phyloP scores from a whole-genome alignment of 2,888 invertebrate species.

The Platycheirus rosarum region DNA sequence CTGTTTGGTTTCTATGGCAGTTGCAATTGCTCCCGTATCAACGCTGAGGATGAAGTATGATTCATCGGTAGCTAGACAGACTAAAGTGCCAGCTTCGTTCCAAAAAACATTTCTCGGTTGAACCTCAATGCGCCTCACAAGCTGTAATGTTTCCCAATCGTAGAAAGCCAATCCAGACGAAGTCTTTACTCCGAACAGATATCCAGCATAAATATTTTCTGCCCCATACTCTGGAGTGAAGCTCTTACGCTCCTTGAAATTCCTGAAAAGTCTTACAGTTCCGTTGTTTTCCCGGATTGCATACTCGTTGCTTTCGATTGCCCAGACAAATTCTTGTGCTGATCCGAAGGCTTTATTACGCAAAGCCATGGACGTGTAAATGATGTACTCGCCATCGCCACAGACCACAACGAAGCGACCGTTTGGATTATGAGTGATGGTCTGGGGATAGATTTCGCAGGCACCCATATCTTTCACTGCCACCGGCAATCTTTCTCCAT shows the following conservation, averaged over 20 bases:
- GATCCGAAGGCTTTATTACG: constrained; percentile 99
- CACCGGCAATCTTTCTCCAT: constrained; percentile 96
- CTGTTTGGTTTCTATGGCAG: constrained; percentile 89
- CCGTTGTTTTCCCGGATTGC: constrained; percentile 94
- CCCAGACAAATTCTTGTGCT: constrained; percentile 99
- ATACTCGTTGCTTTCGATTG: constrained; percentile 96
- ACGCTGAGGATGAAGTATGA: constrained; percentile 97
- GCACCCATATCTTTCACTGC: constrained; percentile 99
- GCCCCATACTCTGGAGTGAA: constrained; percentile 98
- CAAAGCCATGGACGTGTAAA: constrained; percentile 99
- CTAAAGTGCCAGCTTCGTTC: constrained; percentile 97
- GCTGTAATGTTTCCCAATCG: constrained; percentile 97
- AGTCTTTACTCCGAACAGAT: constrained; percentile 94
- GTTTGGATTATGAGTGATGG: constrained; percentile 98
- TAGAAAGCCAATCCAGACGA: constrained; percentile 97
- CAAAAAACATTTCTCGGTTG: constrained; percentile 96
- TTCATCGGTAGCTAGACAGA: constrained; percentile 97
- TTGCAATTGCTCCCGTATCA: constrained; percentile 91
- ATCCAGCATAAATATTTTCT: constrained; percentile 97
- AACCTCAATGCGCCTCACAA: constrained; percentile 98
- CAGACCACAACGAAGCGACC: constrained; percentile 97
- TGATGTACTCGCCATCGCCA: constrained; percentile 99
- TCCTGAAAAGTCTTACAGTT: constrained; percentile 96
- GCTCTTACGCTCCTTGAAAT: constrained; percentile 98
- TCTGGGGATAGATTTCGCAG: constrained; percentile 99